These are phyloP conservation scores for Allolobophora icterica DNA, from an alignment of 2,888 invertebrate species.

Conservation along the genomic window DNA sequence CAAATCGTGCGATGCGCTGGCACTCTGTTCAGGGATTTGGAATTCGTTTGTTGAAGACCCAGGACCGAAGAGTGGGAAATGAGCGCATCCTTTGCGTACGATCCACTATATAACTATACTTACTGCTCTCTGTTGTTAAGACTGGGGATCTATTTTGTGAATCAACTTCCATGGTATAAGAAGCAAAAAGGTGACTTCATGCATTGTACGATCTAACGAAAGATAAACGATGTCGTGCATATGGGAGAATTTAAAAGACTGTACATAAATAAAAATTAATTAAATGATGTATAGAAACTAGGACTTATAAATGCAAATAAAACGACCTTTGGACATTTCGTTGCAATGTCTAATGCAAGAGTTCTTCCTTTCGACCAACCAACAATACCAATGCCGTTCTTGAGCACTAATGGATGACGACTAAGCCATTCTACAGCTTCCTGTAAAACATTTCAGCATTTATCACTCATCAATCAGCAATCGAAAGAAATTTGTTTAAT, in stretches of 20 bases:
- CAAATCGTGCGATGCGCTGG: background rate
- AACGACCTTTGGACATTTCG: background rate
- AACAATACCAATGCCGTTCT: conserved; percentile 26
- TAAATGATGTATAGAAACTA: background rate
- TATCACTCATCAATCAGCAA: background rate
- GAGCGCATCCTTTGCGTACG: background rate
- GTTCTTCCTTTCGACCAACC: conserved; percentile 29
- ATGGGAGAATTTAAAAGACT: background rate
- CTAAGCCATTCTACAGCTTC: conserved; percentile 33
- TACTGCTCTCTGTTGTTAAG: background rate
- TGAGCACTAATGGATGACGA: background rate
- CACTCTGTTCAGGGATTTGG: background rate
- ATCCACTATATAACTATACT: too few relatives aligned
- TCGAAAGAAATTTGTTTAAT: background rate
- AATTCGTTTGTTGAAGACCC: background rate
- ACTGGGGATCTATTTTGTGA: background rate
- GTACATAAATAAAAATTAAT: background rate
- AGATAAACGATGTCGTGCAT: background rate
- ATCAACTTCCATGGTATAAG: background rate
- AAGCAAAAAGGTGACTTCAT: background rate
- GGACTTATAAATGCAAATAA: background rate
- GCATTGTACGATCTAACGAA: background rate
- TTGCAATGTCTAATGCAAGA: conserved; percentile 19
- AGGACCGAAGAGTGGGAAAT: background rate
- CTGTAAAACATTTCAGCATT: background rate